A percentile compares a stretch with the other conserved stretches of the same genome.
These are phyloP conservation scores for Cyprinodon variegatus DNA, from an alignment of 2,113 vertebrate genomes.

Conservation along the genomic window DNA sequence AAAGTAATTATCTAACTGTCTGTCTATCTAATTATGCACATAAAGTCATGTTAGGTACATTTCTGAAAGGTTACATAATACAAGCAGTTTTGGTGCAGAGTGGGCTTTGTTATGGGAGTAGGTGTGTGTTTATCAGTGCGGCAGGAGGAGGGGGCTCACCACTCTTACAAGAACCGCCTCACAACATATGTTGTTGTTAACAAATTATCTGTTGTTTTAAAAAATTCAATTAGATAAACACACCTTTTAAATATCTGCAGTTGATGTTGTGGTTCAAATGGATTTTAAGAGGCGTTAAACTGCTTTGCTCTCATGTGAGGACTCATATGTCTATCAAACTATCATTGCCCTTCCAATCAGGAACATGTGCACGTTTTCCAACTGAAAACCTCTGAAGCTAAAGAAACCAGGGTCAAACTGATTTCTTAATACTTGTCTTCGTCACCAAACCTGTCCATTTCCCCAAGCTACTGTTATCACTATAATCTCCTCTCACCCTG, in stretches of 20 bases:
- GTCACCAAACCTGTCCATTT: slow-evolving; percentile 23
- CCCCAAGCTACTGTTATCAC: slow-evolving; percentile 7
- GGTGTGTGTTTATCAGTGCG: too few species aligned
- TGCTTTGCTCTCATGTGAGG: background rate
- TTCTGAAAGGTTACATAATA: too few species aligned
- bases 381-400: background rate
- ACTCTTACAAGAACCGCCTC: background rate
- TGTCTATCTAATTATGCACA: too few species aligned
- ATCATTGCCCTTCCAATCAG: background rate
- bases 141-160: background rate
- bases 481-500: slow-evolving; percentile 9
- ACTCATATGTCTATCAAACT: background rate
- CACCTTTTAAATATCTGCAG: slow-evolving; percentile 6
- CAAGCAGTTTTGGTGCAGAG: too few species aligned
- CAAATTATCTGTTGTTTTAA: background rate
- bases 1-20: too few species aligned
- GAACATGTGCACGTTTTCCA: background rate
- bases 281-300: background rate
- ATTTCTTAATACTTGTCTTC: slow-evolving; percentile 5
- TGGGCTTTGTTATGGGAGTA: too few species aligned
- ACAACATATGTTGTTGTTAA: background rate
- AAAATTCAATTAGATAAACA: slow-evolving; percentile 1
- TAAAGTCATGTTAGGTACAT: too few species aligned
- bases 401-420: slow-evolving; percentile 3
- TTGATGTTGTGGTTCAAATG: background rate